These are phyloP conservation scores for Luehdorfia chinensis DNA, from an alignment of 1,140 invertebrate genomes.

Conservation along the genomic window DNA sequence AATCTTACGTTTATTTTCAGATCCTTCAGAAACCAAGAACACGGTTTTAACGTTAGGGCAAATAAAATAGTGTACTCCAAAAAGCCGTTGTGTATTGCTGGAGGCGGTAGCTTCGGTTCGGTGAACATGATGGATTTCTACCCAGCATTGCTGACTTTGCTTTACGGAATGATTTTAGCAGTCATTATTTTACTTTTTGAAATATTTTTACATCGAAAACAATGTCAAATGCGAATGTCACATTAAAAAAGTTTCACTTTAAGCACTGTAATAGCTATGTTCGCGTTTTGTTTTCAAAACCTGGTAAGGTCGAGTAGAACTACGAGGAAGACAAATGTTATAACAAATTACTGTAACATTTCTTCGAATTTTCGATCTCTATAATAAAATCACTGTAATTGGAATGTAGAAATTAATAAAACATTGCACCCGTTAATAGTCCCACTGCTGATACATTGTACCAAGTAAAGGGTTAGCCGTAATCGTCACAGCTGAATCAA, in stretches of 20 bases:
- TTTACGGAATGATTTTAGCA: slow-evolving; percentile 60
- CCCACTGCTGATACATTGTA: too few relatives aligned
- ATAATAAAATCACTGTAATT: too few relatives aligned
- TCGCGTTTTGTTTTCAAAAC: too few relatives aligned
- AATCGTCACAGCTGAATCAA: too few relatives aligned
- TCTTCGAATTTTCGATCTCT: too few relatives aligned
- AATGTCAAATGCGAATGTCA: not conserved
- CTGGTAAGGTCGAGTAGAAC: too few relatives aligned
- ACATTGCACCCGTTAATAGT: too few relatives aligned
- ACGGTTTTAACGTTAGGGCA: slow-evolving; percentile 76
- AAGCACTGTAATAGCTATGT: too few relatives aligned
- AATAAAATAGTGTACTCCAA: slow-evolving; percentile 75
- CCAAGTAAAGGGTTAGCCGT: too few relatives aligned
- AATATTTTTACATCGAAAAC: slow-evolving; percentile 28
- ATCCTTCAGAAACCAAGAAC: slow-evolving; percentile 76
- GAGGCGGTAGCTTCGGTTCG: slow-evolving; percentile 71
- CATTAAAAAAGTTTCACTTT: not conserved
- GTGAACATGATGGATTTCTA: slow-evolving; percentile 77
- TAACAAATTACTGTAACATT: too few relatives aligned
- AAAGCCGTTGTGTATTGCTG: slow-evolving; percentile 75
- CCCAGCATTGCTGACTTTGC: slow-evolving; percentile 56
- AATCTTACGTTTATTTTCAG: slow-evolving; percentile 45
- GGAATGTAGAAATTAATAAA: too few relatives aligned
- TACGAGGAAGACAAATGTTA: too few relatives aligned
- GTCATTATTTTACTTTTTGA: slow-evolving; percentile 36